A percentile compares a stretch with the other conserved stretches of the same genome.
phyloP scores from a whole-genome alignment of 1,140 invertebrate genomes.

The Grapholita molesta region DNA sequence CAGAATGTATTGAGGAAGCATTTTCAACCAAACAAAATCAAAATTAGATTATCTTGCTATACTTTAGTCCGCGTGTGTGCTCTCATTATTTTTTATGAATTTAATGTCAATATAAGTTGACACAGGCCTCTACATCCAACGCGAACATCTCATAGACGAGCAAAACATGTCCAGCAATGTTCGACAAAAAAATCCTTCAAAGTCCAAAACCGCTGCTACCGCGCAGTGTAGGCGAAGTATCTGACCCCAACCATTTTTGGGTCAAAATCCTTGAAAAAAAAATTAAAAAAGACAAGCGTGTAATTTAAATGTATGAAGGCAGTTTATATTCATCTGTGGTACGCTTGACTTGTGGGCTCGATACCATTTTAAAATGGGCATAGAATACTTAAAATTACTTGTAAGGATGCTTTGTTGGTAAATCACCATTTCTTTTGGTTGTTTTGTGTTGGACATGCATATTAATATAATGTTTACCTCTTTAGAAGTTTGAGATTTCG shows the following conservation, averaged over 20 bases:
- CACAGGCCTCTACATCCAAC: too few relatives aligned
- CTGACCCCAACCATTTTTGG: background rate
- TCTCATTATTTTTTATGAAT: too few relatives aligned
- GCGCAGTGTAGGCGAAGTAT: background rate
- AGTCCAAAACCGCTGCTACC: background rate
- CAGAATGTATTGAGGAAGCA: too few relatives aligned
- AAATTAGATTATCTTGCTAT: too few relatives aligned
- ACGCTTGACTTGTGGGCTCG: background rate
- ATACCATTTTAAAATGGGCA: background rate
- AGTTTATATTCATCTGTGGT: background rate
- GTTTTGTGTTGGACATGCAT: background rate
- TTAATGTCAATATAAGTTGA: too few relatives aligned
- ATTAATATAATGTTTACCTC: background rate
- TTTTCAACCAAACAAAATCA: too few relatives aligned
- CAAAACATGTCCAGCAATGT: too few relatives aligned
- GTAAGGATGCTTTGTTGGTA: background rate
- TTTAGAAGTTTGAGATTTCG: background rate
- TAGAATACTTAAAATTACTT: slow-evolving; percentile 1
- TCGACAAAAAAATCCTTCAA: too few relatives aligned
- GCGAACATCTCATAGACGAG: too few relatives aligned
- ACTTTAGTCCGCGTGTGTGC: too few relatives aligned
- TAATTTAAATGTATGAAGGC: slow-evolving; percentile 2
- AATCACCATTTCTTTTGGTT: background rate
- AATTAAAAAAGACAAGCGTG: background rate
- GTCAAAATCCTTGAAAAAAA: slow-evolving; percentile 3